phyloP scores from a whole-genome alignment of 2,113 vertebrate species.

The Saiga tatarica region DNA sequence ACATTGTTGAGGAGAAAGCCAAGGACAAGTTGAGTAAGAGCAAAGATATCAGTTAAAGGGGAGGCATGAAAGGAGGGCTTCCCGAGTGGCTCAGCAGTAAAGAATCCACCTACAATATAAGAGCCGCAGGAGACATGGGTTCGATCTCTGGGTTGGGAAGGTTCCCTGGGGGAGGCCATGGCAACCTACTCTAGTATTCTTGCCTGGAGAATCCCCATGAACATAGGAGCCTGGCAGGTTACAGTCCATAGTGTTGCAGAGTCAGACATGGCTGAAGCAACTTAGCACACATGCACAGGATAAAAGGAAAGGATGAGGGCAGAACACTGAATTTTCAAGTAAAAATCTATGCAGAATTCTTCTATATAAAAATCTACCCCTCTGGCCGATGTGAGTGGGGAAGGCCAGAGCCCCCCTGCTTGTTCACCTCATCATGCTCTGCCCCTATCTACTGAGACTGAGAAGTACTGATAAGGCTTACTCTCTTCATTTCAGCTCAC shows the following conservation, averaged over 20 bases:
- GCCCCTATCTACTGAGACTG: background rate
- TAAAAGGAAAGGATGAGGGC: too few species aligned
- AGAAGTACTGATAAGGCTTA: background rate
- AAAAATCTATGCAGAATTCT: background rate
- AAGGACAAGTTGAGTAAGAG: background rate
- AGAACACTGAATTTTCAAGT: background rate
- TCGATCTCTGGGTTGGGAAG: background rate
- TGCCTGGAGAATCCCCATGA: background rate
- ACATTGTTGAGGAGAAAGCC: background rate
- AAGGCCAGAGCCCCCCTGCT: background rate
- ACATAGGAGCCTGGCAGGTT: background rate
- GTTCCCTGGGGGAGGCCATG: background rate
- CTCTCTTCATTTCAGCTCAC: background rate
- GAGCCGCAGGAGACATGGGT: background rate
- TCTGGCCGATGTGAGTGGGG: background rate
- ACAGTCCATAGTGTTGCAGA: background rate
- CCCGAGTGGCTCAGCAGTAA: background rate
- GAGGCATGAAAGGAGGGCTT: background rate
- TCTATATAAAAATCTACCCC: background rate
- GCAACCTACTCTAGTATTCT: background rate
- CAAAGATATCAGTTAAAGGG: background rate
- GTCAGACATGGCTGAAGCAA: background rate
- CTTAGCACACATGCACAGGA: background rate
- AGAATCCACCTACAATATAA: background rate
- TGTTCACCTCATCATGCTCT: fast-evolving